Evolutionary conservation across 2,888 invertebrate genomes (phyloP).

Genomic region (Drosophila hawaiiensis): DNA sequence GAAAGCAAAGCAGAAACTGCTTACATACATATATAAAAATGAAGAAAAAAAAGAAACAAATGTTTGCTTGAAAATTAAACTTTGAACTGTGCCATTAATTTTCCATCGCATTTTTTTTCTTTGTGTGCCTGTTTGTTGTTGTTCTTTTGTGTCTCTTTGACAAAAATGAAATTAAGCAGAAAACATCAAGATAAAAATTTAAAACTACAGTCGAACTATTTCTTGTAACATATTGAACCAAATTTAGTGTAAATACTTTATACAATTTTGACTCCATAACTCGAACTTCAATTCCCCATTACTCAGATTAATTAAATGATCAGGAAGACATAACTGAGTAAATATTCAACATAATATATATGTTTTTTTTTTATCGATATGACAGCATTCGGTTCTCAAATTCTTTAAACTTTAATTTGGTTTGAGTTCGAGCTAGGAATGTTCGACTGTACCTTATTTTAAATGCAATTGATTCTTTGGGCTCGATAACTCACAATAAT

Average conservation of each 20-base stretch:
- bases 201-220: neutral
- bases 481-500: slow-evolving; percentile 61
- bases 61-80: slow-evolving; percentile 73
- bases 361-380: neutral
- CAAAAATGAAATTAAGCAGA: slow-evolving; percentile 45
- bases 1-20: slow-evolving; percentile 30
- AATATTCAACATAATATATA: neutral
- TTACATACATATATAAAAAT: slow-evolving; percentile 4
- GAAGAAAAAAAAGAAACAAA: slow-evolving; percentile 32
- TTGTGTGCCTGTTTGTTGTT: slow-evolving; percentile 9
- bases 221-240: neutral
- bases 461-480: slow-evolving; percentile 17
- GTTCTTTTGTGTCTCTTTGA: slow-evolving; percentile 14
- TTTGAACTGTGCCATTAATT: slow-evolving; percentile 80
- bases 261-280: neutral
- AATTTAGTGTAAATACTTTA: neutral
- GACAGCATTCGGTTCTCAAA: neutral
- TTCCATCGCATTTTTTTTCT: slow-evolving; percentile 12
- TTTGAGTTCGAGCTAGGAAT: neutral
- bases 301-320: neutral
- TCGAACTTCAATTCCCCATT: neutral
- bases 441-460: slow-evolving; percentile 10
- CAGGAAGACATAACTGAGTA: neutral
- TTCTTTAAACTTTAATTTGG: neutral
- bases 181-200: slow-evolving; percentile 34